Evolutionary conservation across 2,113 vertebrate species (phyloP).

Genomic region (Glareola pratincola): DNA sequence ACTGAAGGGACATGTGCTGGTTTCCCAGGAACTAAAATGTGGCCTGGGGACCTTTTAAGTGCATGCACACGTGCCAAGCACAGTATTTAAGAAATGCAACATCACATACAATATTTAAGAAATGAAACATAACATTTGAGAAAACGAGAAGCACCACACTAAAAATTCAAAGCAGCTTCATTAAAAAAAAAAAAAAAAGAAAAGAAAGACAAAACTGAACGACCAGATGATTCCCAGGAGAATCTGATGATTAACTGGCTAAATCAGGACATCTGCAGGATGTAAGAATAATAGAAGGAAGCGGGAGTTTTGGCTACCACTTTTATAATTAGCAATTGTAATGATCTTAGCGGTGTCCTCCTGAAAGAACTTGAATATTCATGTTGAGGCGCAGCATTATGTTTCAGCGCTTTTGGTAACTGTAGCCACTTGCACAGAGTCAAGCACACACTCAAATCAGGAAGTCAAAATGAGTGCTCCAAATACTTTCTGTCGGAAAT

Average conservation of each 20-base stretch:
- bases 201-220: neutral
- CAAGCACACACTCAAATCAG: conserved; percentile 44
- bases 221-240: conserved; percentile 56
- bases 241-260: conserved; percentile 60
- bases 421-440: conserved; percentile 29
- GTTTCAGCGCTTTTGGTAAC: conserved; percentile 22
- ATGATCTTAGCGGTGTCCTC: conserved; percentile 58
- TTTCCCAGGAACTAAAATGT: neutral
- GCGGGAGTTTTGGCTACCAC: conserved; percentile 42
- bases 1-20: neutral
- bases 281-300: conserved; percentile 77
- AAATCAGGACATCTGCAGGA: conserved; percentile 77
- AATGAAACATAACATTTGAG: neutral
- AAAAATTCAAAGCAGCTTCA: neutral
- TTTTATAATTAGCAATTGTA: conserved; percentile 75
- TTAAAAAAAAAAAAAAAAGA: neutral
- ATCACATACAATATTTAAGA: conserved; percentile 1
- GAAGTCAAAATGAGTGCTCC: conserved; percentile 23
- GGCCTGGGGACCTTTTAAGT: neutral
- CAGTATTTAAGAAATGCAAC: neutral
- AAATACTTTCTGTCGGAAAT: conserved; percentile 35
- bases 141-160: neutral
- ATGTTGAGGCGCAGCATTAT: conserved; percentile 5
- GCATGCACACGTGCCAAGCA: neutral
- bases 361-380: conserved; percentile 51